These are phyloP conservation scores for Gopherus flavomarginatus DNA, from an alignment of 2,113 vertebrate genomes.

Conservation along the genomic window DNA sequence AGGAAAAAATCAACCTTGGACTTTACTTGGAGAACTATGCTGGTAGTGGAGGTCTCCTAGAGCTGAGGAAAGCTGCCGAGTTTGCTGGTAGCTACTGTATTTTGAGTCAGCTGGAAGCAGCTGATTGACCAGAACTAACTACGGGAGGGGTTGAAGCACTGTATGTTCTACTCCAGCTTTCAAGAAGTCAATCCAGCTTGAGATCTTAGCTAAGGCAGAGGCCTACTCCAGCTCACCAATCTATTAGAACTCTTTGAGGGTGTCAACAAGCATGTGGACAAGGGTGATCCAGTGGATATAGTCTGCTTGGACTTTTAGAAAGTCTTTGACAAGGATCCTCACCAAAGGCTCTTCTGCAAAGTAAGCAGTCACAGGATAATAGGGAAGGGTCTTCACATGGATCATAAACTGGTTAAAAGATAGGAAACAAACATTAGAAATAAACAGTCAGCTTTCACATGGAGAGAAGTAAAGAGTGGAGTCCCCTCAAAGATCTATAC, in stretches of 20 bases:
- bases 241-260: not conserved
- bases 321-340: too few species aligned
- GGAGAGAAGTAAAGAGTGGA: not conserved
- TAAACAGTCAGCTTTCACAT: not conserved
- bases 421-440: too few species aligned
- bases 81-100: too few species aligned
- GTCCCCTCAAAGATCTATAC: not conserved
- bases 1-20: too few species aligned
- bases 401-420: too few species aligned
- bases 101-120: not conserved
- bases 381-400: too few species aligned
- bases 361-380: too few species aligned
- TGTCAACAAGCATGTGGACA: not conserved
- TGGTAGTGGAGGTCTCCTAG: too few species aligned
- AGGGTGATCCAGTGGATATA: not conserved
- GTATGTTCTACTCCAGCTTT: not conserved
- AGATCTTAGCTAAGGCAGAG: not conserved
- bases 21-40: not conserved
- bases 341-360: too few species aligned
- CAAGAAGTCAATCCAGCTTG: not conserved
- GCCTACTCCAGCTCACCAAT: not conserved
- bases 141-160: not conserved
- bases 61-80: too few species aligned
- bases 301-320: not conserved
- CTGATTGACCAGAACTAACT: not conserved